Evolutionary conservation across 1,140 invertebrate species (phyloP), one percentile per base, ranked within the genome.

Genomic region (Arion vulgaris): DNA sequence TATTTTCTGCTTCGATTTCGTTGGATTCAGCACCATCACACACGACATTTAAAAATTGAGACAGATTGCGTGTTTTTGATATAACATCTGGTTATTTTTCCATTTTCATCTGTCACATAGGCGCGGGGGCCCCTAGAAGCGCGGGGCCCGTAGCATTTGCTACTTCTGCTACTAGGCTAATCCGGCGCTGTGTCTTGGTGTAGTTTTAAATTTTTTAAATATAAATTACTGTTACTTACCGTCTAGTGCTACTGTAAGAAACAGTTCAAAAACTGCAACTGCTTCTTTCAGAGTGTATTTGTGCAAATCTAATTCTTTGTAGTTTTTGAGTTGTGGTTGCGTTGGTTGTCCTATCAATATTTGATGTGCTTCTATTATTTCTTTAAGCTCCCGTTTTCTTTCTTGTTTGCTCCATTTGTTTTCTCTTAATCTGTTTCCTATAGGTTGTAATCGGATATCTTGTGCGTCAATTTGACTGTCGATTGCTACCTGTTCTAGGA

Each of bases 241-340:
- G 36, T 73, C 62, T 23, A 66, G n/a, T 7, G 62, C 28, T 28
- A 66, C 62, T 66, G n/a, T 28, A 5, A 66, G 19, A 34, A 7
- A 66, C 11, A 66, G 28, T 66, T 32, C 28, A 32, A 66, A 28
- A 66, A 17, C 28, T 23, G 28, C 62, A n/a, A 66, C 32, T n/a
- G 62, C 62, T 66, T 66, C 62, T 23, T 66, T 66, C n/a, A 66
- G 4, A 39, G 71, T 73, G n/a, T 73, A 73, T 28, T 39, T n/a
- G 36, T 73, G 41, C 23, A 41, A n/a, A 23, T 73, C 36, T 19
- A 41, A 23, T n/a, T 57, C 53, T 57, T 57, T 57, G 17, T 11
- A 23, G 7, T 57, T 9, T 19, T 23, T 19, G 17, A 57, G 53
- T n/a, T 57, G 53, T 57, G 53, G 26, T 19, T n/a, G 17, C 23